Conservation (phyloP, 1,140 invertebrate species). For the Trichoplusia ni region DNA sequence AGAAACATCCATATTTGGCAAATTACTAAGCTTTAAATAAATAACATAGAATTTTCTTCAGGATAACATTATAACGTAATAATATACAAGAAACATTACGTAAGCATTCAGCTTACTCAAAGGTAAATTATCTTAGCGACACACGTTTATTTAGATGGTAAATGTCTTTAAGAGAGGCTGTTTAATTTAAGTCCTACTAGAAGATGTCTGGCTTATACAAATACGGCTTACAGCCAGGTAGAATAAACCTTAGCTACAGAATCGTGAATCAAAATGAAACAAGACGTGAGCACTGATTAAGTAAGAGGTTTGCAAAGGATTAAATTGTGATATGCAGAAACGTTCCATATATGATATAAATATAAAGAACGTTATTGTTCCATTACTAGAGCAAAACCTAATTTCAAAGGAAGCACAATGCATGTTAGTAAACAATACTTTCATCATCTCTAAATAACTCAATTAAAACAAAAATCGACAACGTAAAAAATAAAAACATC, state of each 20-base stretch:
- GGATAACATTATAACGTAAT: background rate
- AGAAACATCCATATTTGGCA: too few relatives aligned
- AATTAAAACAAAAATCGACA: background rate
- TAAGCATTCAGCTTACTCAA: background rate
- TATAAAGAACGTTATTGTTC: too few relatives aligned
- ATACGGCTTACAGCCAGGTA: constrained; percentile 1
- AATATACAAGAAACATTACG: background rate
- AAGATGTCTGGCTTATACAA: background rate
- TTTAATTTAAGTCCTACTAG: constrained; percentile 3
- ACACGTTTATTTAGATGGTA: background rate
- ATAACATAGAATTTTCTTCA: too few relatives aligned
- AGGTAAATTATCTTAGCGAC: background rate
- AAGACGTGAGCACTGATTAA: background rate
- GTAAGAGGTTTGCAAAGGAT: background rate
- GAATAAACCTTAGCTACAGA: background rate
- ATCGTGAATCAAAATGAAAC: background rate
- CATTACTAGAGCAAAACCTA: too few relatives aligned
- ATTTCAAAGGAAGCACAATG: too few relatives aligned
- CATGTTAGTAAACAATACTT: too few relatives aligned
- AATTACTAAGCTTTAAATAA: too few relatives aligned
- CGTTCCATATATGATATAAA: too few relatives aligned
- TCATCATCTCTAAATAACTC: too few relatives aligned
- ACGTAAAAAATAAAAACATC: background rate
- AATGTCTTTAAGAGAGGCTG: background rate
- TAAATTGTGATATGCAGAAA: background rate